Base-by-base conservation (phyloP, 2,888 invertebrate species). In the Drosophila borealis region DNA sequence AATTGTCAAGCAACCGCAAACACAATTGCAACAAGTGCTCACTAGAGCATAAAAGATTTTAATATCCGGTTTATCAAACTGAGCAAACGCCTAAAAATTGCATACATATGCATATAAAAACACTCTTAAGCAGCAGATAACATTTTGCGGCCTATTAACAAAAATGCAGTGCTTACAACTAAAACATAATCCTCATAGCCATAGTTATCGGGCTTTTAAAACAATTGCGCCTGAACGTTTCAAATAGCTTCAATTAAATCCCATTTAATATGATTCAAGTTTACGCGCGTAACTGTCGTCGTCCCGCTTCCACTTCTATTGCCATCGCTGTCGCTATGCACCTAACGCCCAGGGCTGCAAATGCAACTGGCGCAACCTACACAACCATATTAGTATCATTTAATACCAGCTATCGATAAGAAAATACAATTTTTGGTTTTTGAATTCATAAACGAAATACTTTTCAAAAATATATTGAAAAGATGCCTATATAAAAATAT, bases 61-160 rank as follows among this genome's bases (percentile, higher is more conserved):
- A 6, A 48, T 51, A 54, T 78, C 78, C 63, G 78, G 63, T 66
- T 66, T 57, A 44, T 36, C 4, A 61, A 72, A 50, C 13, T 29
- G 5, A 33, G 14, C 4, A 44, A 29, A 37, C n/a, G 50, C 21
- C 10, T 41, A 3, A 34, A 42, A 8, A 29, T 29, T 2, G 8
- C 29, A 29, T 54, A 3, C 9, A 13, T 33, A 11, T 36, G 36
- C 19, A 39, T 11, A 9, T 48, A 39, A 33, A 39, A 46, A 39
- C 19, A 34, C 5, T n/a, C n/a, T n/a, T 19, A 14, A 39, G 6
- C 10, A 45, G 14, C 25, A 51, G 19, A 19, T 54, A 29, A 45
- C 45, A 25, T 53, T 51, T 45, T 14, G 8, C 8, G 8, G 33
- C 9, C 36, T 13, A 45, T 19, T 39, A 5, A 9, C n/a, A 14